Base-by-base conservation (phyloP, 2,797 vertebrate species). In the Propithecus perrieri region DNA sequence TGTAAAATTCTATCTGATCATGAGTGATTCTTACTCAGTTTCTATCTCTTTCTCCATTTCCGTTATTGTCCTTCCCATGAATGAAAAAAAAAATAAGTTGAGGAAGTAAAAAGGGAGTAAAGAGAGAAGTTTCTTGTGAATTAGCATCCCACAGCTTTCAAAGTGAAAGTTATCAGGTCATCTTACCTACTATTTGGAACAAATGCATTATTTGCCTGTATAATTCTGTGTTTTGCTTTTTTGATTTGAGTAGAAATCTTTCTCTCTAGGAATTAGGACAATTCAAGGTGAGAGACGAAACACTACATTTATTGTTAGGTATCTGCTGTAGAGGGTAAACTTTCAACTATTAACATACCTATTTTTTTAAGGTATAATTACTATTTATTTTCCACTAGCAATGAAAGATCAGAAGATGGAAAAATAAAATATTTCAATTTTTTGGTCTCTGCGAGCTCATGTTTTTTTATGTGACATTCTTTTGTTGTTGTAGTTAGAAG, bases 141-240 rank as follows among this genome's bases (percentile, higher is more conserved):
- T 41, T 50, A 48, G 48, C 18, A 24, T 55, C 65, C 20, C 57
- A 28, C 24, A 71, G 35, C 43, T 79, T 95, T 89, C 93, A 57
- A 71, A 88, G 93, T 43, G 26, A 55, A 89, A 83, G 9, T 57
- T 69, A 48, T 38, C 48, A 76, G 18, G 8, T 18, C 35, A 78
- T 65, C 3, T 67, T 75, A 24, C 22, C 61, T 94, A 46, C 8
- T 85, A 46, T 84, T 87, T 92, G 63, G 35, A 83, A 57, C 74
- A 87, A 89, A 50, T 84, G 4, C 13, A 75, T 87, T 88, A 46
- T 67, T 79, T 92, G 53, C 2, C 18, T 57, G 3, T 89, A 17
- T 26, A 92, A 80, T 38, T 94, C 26, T 72, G 12, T 81, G 59
- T 87, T 88, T 95, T 97, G 38, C 38, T 89, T 84, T 33, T 85